phyloP scores from a whole-genome alignment of 2,888 invertebrate genomes.

The Phymatocera aterrima region DNA sequence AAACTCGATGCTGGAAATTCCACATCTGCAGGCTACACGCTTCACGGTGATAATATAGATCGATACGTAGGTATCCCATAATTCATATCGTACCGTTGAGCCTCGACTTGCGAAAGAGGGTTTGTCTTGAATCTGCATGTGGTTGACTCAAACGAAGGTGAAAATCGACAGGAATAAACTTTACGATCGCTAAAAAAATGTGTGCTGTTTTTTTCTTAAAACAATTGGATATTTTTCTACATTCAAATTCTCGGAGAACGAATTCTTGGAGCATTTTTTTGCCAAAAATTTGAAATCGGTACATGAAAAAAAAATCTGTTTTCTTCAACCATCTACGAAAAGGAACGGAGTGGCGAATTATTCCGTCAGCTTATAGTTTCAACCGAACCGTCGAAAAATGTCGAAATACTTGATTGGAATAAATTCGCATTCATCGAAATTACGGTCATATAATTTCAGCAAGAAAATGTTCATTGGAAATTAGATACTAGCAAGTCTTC shows the following conservation, averaged over 20 bases:
- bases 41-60: constrained; percentile 18
- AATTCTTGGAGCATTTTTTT: background rate
- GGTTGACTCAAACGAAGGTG: background rate
- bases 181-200: background rate
- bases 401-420: no score
- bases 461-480: no score
- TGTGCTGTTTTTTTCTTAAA: no score
- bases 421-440: no score
- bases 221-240: background rate
- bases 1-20: constrained; percentile 18
- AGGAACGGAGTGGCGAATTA: no score
- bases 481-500: no score
- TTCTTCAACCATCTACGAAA: no score
- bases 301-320: no score
- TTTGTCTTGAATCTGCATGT: background rate
- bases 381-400: no score
- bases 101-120: background rate
- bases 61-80: constrained; percentile 8
- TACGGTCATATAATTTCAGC: no score
- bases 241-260: background rate
- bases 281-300: background rate
- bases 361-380: no score
- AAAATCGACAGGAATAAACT: background rate
- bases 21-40: background rate
- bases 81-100: background rate